Evolutionary conservation across 2,888 invertebrate species (phyloP).

Genomic region (Agrotis exclamationis): DNA sequence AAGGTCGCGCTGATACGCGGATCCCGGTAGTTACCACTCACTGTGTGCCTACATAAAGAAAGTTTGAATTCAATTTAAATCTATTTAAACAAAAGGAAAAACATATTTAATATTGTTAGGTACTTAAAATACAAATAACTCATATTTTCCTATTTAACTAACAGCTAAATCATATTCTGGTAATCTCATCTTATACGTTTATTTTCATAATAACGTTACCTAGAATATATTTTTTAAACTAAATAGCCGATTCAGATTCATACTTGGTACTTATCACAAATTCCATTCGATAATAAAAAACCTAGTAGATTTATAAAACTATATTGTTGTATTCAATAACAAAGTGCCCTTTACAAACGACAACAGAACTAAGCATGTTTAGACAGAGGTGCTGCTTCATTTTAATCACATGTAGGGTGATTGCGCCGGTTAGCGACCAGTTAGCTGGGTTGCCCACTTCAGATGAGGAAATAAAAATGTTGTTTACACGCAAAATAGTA

Average conservation of each 20-base stretch:
- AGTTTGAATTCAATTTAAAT: conserved; percentile 24
- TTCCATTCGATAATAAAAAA: conserved; percentile 15
- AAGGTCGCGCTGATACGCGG: conserved; percentile 85
- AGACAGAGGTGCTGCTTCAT: conserved; percentile 12
- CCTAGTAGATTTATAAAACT: conserved; percentile 11
- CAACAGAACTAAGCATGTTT: conserved; percentile 31
- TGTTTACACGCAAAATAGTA: too few species aligned
- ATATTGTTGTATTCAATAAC: conserved; percentile 4
- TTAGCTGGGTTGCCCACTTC: too few species aligned
- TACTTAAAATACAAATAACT: conserved; percentile 4
- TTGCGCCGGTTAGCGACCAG: too few species aligned
- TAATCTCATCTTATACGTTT: conserved; percentile 8
- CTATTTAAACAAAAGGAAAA: not conserved
- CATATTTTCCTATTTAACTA: conserved; percentile 15
- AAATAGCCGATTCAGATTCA: conserved; percentile 31
- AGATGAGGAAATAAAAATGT: too few species aligned
- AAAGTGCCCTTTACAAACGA: conserved; percentile 8
- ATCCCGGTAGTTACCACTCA: conserved; percentile 62
- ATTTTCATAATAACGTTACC: conserved; percentile 13
- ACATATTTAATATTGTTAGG: not conserved
- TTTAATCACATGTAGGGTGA: too few species aligned
- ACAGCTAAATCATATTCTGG: not conserved
- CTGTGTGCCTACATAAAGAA: conserved; percentile 35
- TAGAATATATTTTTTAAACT: conserved; percentile 5
- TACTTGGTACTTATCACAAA: conserved; percentile 20